Evolutionary conservation across 2,113 vertebrate species (phyloP).

Genomic region (Colossoma macropomum): DNA sequence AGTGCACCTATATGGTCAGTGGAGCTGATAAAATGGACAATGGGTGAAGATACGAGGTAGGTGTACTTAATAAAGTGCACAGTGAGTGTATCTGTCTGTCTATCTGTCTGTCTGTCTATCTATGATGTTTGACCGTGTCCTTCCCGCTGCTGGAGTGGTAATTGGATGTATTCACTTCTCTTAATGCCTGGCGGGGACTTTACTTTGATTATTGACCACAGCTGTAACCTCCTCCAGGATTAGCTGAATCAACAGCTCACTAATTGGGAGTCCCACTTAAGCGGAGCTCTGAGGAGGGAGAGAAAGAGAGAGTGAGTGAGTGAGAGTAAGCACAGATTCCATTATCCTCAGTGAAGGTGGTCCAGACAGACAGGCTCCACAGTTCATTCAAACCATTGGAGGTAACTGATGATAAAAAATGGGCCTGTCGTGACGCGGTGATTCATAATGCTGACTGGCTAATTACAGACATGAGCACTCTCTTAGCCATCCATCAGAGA

Average conservation of each 20-base stretch:
- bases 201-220: conserved; percentile 12
- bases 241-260: conserved; percentile 27
- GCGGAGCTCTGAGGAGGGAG: neutral
- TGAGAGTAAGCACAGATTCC: conserved; percentile 39
- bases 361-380: conserved; percentile 33
- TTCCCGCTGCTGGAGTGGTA: neutral
- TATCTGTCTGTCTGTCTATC: too few relatives aligned
- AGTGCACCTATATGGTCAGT: too few relatives aligned
- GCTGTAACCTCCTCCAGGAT: conserved; percentile 15
- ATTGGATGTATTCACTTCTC: neutral
- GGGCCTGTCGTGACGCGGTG: conserved; percentile 23
- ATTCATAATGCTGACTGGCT: conserved; percentile 43
- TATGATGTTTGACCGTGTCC: too few relatives aligned
- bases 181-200: neutral
- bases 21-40: too few relatives aligned
- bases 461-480: conserved; percentile 35
- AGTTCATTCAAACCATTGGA: neutral
- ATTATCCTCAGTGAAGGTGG: conserved; percentile 31
- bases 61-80: too few relatives aligned
- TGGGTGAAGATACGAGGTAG: too few relatives aligned
- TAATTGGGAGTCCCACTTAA: conserved; percentile 45
- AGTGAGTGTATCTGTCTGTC: too few relatives aligned
- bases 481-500: conserved; percentile 34
- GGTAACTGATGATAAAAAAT: conserved; percentile 46
- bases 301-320: neutral